These are phyloP conservation scores for Phalera bucephala DNA, from an alignment of 2,888 invertebrate species.

Conservation along the genomic window DNA sequence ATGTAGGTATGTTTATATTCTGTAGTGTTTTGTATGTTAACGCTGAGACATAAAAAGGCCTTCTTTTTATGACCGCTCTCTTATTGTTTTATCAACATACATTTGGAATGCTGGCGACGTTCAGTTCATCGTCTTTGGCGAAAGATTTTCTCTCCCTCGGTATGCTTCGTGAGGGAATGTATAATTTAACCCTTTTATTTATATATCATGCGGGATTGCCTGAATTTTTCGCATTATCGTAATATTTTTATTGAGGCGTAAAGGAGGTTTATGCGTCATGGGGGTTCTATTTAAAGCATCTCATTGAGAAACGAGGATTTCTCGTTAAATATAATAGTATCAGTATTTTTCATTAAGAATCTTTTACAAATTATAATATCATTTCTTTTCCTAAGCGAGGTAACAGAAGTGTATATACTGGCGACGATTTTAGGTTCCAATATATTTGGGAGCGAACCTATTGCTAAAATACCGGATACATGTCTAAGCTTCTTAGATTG, in stretches of 20 bases:
- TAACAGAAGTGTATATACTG: too few relatives aligned
- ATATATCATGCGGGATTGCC: slow-evolving; percentile 30
- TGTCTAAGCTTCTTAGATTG: too few relatives aligned
- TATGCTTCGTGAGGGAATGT: slow-evolving; percentile 21
- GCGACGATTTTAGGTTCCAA: too few relatives aligned
- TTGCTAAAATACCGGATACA: too few relatives aligned
- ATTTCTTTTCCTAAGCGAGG: too few relatives aligned
- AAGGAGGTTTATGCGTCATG: slow-evolving; percentile 6
- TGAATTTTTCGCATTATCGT: slow-evolving; percentile 22
- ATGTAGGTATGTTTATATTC: slow-evolving; percentile 26
- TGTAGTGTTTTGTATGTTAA: slow-evolving; percentile 36
- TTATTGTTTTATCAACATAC: slow-evolving; percentile 39
- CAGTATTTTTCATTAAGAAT: too few relatives aligned
- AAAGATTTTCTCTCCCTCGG: slow-evolving; percentile 11
- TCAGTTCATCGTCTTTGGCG: slow-evolving; percentile 14
- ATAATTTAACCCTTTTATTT: slow-evolving; percentile 33
- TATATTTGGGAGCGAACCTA: too few relatives aligned
- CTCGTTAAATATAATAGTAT: too few relatives aligned
- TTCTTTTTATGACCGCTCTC: slow-evolving; percentile 25
- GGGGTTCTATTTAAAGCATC: not conserved
- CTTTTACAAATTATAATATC: too few relatives aligned
- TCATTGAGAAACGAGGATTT: not conserved
- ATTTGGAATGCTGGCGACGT: slow-evolving; percentile 22
- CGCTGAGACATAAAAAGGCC: slow-evolving; percentile 25
- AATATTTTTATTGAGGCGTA: slow-evolving; percentile 24